Evolutionary conservation across 1,140 invertebrate genomes (phyloP).

Genomic region (Tribolium castaneum): DNA sequence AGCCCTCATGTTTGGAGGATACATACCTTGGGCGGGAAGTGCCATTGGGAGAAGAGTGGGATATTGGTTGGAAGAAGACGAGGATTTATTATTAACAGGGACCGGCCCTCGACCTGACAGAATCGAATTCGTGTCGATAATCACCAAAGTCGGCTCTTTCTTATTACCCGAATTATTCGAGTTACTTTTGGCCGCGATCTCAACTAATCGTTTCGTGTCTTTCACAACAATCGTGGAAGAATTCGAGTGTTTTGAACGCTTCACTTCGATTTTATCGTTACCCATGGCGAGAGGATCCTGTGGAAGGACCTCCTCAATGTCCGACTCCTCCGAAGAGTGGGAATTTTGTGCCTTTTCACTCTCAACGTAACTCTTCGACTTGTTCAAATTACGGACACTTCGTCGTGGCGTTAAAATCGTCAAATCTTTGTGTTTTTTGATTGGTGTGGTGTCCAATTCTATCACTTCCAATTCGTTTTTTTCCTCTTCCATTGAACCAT

Average conservation of each 20-base stretch:
- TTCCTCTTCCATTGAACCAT: conserved; percentile 50
- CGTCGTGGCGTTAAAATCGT: conserved; percentile 63
- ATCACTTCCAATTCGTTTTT: conserved; percentile 53
- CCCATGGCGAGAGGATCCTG: conserved; percentile 73
- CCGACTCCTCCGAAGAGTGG: conserved; percentile 68
- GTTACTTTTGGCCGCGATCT: conserved; percentile 70
- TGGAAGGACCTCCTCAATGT: conserved; percentile 74
- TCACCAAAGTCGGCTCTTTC: conserved; percentile 81
- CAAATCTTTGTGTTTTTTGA: conserved; percentile 49
- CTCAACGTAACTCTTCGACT: conserved; percentile 70
- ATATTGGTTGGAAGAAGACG: conserved; percentile 44
- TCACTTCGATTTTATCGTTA: conserved; percentile 57
- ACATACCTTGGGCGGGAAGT: conserved; percentile 70
- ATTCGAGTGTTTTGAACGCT: conserved; percentile 51
- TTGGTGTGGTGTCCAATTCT: conserved; percentile 51
- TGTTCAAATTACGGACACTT: conserved; percentile 71
- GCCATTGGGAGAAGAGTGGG: conserved; percentile 67
- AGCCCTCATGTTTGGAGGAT: conserved; percentile 69
- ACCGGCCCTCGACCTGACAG: conserved; percentile 73
- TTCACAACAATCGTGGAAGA: conserved; percentile 75
- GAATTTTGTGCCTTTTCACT: conserved; percentile 61
- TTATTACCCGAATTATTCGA: conserved; percentile 68
- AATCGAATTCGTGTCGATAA: conserved; percentile 82
- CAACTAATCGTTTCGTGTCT: conserved; percentile 78
- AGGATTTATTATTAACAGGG: conserved; percentile 65